phyloP scores from a whole-genome alignment of 2,113 vertebrate genomes.

The Pipa parva region DNA sequence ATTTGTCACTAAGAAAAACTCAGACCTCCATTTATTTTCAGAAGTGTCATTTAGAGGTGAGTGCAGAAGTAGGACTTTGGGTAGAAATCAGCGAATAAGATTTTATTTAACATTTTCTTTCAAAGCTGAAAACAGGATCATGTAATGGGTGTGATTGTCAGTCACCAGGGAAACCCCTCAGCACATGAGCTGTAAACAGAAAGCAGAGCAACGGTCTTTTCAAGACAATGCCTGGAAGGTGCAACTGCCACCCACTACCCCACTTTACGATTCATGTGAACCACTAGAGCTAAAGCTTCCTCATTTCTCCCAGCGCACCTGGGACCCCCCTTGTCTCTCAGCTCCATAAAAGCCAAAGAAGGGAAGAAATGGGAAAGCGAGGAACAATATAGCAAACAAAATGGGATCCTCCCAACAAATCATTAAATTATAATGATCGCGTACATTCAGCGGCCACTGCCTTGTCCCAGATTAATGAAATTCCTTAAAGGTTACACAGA shows the following conservation, averaged over 20 bases:
- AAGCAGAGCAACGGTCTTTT: constrained; percentile 23
- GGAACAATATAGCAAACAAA: constrained; percentile 50
- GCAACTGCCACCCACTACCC: constrained; percentile 23
- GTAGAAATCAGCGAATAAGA: no score
- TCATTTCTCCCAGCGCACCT: constrained; percentile 13
- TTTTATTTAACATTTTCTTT: constrained; percentile 7
- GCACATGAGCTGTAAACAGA: constrained; percentile 29
- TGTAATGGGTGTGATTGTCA: constrained; percentile 37
- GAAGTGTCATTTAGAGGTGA: no score
- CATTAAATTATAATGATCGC: constrained; percentile 73
- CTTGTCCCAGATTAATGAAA: constrained; percentile 81
- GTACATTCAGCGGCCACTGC: constrained; percentile 66
- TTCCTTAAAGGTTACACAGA: constrained; percentile 73
- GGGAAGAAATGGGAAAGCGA: not conserved
- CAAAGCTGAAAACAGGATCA: constrained; percentile 12
- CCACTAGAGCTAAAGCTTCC: not conserved
- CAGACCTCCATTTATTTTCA: no score
- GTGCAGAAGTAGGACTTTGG: no score
- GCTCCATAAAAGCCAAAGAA: not conserved
- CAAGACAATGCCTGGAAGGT: constrained; percentile 37
- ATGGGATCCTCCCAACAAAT: constrained; percentile 68
- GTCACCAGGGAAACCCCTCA: constrained; percentile 36
- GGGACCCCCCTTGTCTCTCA: not conserved
- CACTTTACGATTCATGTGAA: not conserved
- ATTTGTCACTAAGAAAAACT: no score